Evolutionary conservation across 2,888 invertebrate genomes (phyloP), one percentile per base, ranked within the genome.

Genomic region (Coenonympha arcania): DNA sequence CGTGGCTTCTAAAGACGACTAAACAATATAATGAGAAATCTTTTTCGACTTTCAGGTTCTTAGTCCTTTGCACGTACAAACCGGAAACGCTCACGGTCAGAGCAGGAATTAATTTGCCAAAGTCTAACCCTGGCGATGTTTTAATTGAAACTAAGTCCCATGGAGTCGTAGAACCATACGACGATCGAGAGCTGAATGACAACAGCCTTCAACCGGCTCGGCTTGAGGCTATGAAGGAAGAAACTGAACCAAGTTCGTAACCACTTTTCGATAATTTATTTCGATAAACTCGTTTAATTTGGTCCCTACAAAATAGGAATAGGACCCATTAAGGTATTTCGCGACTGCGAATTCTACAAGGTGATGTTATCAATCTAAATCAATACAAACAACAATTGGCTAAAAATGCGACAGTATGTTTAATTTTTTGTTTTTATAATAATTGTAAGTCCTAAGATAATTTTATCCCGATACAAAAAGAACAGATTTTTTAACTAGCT

Each of bases 51-150:
- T 18, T 26, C 66, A 89, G 93, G 59, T 94, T 94, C 68, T 83
- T 94, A 45, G 94, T 94, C 1, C 88, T 94, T 9, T 94, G 94
- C 68, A 92, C 92, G 24, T 93, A 93, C 69, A 92, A 93, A 65
- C 93, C 94, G 1, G 93, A 94, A 69, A 93, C 93, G 20, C 87
- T 94, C 65, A 93, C 94, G 0, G 93, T 94, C 6, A 87, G 93
- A 59, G 94, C 94, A 20, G 93, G 93, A 65, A 90, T 92, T 63
- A 91, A 90, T 57, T 78, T 92, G 52, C 92, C 92, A 0, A 89
- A 90, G 55, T 87, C 88, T 11, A 88, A 84, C 33, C 89, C 89
- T 34, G 83, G 73, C 52, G 88, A 77, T 60, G 87, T 77, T 50
- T 74, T 78, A 56, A 85, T 70, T 64, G 86, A 73, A 61, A 83